These are phyloP conservation scores for Rousettus leschenaultii DNA, from an alignment of 2,113 vertebrate species.

Conservation along the genomic window DNA sequence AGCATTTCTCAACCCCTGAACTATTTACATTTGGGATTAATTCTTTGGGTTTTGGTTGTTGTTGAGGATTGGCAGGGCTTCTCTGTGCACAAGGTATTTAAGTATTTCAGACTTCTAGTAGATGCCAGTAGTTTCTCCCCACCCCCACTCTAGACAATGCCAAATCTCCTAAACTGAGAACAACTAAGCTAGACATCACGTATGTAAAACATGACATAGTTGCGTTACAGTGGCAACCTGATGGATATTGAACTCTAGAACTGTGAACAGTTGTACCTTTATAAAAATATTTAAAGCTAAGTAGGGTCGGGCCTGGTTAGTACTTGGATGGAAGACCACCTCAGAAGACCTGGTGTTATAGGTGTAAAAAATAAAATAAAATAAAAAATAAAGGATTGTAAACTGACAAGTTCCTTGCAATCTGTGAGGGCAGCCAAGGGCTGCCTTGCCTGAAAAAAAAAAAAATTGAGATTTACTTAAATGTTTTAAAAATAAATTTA, in stretches of 20 bases:
- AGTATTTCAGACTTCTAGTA: not conserved
- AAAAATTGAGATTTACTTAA: not conserved
- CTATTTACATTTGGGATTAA: not conserved
- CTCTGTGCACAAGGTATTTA: not conserved
- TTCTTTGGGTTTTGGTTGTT: not conserved
- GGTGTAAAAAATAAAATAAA: too few relatives aligned
- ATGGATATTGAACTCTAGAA: not conserved
- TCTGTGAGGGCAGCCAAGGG: too few relatives aligned
- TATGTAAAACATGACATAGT: not conserved
- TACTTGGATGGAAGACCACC: too few relatives aligned
- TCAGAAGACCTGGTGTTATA: too few relatives aligned
- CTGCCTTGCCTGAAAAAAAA: too few relatives aligned
- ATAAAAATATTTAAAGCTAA: not conserved
- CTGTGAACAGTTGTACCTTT: not conserved
- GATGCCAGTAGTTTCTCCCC: not conserved
- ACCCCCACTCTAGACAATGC: not conserved
- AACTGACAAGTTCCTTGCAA: too few relatives aligned
- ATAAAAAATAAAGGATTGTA: too few relatives aligned
- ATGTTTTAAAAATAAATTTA: not conserved
- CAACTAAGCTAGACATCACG: not conserved
- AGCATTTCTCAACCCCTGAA: not conserved
- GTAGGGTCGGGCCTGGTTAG: too few relatives aligned
- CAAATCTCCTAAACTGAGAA: not conserved
- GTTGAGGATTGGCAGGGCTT: not conserved
- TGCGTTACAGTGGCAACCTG: not conserved